Base-by-base conservation (phyloP, 2,113 vertebrate genomes). In the Pardalotus punctatus region DNA sequence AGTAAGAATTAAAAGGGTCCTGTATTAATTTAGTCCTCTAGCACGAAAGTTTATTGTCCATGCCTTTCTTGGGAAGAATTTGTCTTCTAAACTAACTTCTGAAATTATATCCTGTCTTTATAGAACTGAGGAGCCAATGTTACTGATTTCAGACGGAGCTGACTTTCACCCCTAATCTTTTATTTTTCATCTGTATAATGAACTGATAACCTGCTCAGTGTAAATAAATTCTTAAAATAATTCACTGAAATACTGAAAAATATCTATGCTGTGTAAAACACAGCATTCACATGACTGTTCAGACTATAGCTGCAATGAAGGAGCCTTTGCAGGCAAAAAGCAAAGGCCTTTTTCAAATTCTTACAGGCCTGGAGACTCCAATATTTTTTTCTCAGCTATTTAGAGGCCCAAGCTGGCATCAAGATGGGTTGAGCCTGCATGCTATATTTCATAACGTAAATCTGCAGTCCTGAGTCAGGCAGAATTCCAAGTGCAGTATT, bases 151-250 rank as follows among this genome's bases (percentile, higher is more conserved):
- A 87, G 45, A 57, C n/a, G 8, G 33, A 74, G 20, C 11, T 72
- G 53, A 24, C 45, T 81, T 94, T 62, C 27, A n/a, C 5, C 45
- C 12, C 12, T 13, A 1, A 71, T 27, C 9, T 74, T 86, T 60
- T 38, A 10, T 53, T 92, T 62, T 86, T 67, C 35, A 14, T 60
- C n/a, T 64, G 22, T 12, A 19, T 54, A 72, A 79, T 20, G 33
- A 85, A 53, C 12, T 0, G 0, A 40, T 47, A 79, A 33, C 17
- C 19, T 38, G 31, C 20, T 78, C 28, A 35, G 2, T 4, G 7
- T 13, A 86, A 81, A 10, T 5, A 81, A 54, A 8, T 36, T 60
- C 35, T 58, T 78, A 74, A 92, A 95, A 81, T 21, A 73, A 35
- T 12, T 43, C 19, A 48, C 15, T 42, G 29, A 74, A 66, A 54